Percentiles rank a stretch among this genome's conserved stretches.
These are phyloP conservation scores for Brachyistius frenatus DNA, from an alignment of 2,113 vertebrate genomes.

Conservation along the genomic window DNA sequence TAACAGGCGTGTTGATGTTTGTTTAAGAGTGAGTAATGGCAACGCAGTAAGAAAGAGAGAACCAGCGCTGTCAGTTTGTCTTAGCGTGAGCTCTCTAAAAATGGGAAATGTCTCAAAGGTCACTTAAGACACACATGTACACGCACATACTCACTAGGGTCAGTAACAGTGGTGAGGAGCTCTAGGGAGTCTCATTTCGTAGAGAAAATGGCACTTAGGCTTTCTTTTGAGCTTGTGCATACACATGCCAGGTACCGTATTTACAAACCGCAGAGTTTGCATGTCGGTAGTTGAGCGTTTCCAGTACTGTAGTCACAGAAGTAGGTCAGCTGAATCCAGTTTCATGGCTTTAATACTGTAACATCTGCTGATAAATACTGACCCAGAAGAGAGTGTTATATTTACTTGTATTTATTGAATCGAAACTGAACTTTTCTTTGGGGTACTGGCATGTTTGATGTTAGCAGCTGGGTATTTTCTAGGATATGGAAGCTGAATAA, in stretches of 20 bases:
- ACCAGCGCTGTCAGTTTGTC: not conserved
- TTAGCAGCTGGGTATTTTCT: not conserved
- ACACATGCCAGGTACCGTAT: not conserved
- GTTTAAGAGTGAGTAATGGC: slow-evolving; percentile 8
- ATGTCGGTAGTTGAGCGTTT: not conserved
- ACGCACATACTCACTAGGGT: not conserved
- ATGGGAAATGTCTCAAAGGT: slow-evolving; percentile 57
- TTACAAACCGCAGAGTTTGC: slow-evolving; percentile 10
- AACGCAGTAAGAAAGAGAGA: not conserved
- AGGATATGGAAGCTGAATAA: not conserved
- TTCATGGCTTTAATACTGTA: slow-evolving; percentile 37
- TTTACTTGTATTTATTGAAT: slow-evolving; percentile 32
- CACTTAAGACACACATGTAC: slow-evolving; percentile 27
- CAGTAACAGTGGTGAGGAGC: not conserved
- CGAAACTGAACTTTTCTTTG: not conserved
- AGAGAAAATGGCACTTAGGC: not conserved
- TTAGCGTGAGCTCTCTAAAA: slow-evolving; percentile 27
- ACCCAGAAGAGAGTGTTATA: slow-evolving; percentile 42
- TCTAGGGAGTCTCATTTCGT: not conserved
- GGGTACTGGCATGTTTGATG: not conserved
- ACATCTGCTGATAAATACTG: slow-evolving; percentile 46
- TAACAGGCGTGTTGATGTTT: slow-evolving; percentile 15
- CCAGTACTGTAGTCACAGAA: slow-evolving; percentile 2
- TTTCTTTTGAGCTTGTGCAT: not conserved
- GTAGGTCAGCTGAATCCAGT: slow-evolving; percentile 20